A percentile compares a stretch with the other conserved stretches of the same genome.
Evolutionary conservation across 1,140 invertebrate genomes (phyloP).

Genomic region (Mizuhopecten yessoensis): DNA sequence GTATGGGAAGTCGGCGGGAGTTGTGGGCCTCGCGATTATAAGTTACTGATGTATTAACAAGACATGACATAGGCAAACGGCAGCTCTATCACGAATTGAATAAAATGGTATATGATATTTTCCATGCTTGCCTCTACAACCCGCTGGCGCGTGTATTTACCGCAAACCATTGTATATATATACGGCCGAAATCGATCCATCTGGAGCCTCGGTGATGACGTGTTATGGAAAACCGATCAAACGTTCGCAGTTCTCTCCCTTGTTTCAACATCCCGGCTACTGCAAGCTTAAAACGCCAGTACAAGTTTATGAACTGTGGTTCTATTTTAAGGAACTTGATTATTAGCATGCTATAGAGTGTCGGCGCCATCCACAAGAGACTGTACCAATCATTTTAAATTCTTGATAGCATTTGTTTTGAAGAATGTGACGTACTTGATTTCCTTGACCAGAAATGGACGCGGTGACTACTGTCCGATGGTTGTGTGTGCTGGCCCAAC

Average conservation of each 20-base stretch:
- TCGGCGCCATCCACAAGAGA: not conserved
- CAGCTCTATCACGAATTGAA: slow-evolving; percentile 27
- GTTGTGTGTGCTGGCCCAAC: not conserved
- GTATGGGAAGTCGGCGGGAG: not conserved
- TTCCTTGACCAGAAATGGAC: not conserved
- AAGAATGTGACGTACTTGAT: not conserved
- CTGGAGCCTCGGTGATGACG: slow-evolving; percentile 16
- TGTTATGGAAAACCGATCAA: slow-evolving; percentile 27
- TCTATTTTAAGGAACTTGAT: not conserved
- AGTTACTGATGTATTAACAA: not conserved
- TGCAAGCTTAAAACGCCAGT: not conserved
- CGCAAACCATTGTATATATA: slow-evolving; percentile 20
- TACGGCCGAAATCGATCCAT: slow-evolving; percentile 24
- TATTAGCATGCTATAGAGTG: not conserved
- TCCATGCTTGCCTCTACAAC: not conserved
- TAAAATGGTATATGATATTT: slow-evolving; percentile 14
- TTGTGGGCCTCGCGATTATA: not conserved
- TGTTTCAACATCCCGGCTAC: slow-evolving; percentile 13
- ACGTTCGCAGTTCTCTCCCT: not conserved
- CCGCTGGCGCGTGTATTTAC: not conserved
- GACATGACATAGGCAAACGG: not conserved
- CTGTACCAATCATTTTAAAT: not conserved
- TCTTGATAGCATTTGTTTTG: not conserved
- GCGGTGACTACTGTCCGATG: not conserved
- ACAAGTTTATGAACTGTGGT: slow-evolving; percentile 2